phyloP scores from a whole-genome alignment of 2,888 invertebrate species.

The Rhimphoctona megacephalus region DNA sequence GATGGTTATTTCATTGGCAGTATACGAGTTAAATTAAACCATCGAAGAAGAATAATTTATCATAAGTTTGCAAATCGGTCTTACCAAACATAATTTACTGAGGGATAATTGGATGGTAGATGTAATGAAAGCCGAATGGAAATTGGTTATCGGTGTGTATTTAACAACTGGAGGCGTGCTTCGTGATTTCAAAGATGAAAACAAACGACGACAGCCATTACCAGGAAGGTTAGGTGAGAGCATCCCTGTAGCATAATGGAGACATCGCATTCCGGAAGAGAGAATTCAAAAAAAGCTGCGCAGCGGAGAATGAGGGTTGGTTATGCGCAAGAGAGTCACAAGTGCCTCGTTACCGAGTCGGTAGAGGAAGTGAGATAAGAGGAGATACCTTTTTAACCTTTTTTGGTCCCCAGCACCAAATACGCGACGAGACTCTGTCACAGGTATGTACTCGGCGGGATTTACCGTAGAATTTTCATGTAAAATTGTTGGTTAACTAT shows the following conservation, averaged over 20 bases:
- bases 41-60: background rate
- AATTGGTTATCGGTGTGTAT: constrained; percentile 22
- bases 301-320: constrained; percentile 11
- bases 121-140: constrained; percentile 11
- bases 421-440: constrained; percentile 57
- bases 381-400: constrained; percentile 16
- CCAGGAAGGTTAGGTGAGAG: constrained; percentile 50
- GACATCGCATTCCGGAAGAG: constrained; percentile 58
- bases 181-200: constrained; percentile 17
- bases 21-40: background rate
- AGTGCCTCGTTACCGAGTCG: constrained; percentile 63
- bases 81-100: background rate
- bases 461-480: constrained; percentile 73
- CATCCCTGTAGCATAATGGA: constrained; percentile 61
- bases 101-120: constrained; percentile 13
- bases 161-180: constrained; percentile 12
- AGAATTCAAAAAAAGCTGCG: constrained; percentile 31
- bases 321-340: constrained; percentile 52
- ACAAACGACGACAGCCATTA: constrained; percentile 39
- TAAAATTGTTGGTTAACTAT: constrained; percentile 80
- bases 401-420: constrained; percentile 34
- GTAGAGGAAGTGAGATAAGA: constrained; percentile 31
- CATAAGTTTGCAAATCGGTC: constrained; percentile 1
- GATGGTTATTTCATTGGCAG: background rate
- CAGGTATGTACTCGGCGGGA: constrained; percentile 54